These are phyloP conservation scores for Acropternis orthonyx DNA, from an alignment of 2,797 vertebrate species.

Conservation along the genomic window DNA sequence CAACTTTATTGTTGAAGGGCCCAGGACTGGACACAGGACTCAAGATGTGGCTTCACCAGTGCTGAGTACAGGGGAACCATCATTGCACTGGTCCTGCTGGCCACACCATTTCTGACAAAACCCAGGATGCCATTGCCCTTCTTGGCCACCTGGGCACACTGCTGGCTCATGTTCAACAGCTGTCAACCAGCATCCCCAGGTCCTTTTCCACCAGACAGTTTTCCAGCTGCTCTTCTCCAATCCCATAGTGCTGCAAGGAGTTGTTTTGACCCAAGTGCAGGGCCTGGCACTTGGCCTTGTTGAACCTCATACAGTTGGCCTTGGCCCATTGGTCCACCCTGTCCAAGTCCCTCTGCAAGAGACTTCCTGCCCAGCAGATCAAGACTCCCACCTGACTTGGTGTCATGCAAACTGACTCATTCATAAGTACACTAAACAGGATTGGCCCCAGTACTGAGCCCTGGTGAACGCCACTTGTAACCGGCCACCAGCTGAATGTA, in stretches of 20 bases:
- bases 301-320: neutral
- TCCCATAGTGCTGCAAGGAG: neutral
- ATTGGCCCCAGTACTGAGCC: accelerated
- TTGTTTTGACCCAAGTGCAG: neutral
- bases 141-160: neutral
- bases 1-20: neutral
- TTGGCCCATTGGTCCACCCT: neutral
- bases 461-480: neutral
- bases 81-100: neutral
- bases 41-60: accelerated
- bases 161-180: neutral
- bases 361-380: neutral
- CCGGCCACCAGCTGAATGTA: neutral
- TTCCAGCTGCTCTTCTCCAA: neutral
- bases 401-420: neutral
- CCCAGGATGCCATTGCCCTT: neutral
- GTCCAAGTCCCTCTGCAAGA: neutral
- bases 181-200: neutral
- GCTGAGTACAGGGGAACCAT: accelerated
- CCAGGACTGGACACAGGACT: neutral
- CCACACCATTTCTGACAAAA: accelerated
- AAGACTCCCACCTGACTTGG: neutral
- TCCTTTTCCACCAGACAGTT: neutral
- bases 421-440: neutral
- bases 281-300: accelerated